Percentiles rank a stretch among this genome's conserved stretches.
These are phyloP conservation scores for Orthosia incerta DNA, from an alignment of 2,888 invertebrate genomes.

Conservation along the genomic window DNA sequence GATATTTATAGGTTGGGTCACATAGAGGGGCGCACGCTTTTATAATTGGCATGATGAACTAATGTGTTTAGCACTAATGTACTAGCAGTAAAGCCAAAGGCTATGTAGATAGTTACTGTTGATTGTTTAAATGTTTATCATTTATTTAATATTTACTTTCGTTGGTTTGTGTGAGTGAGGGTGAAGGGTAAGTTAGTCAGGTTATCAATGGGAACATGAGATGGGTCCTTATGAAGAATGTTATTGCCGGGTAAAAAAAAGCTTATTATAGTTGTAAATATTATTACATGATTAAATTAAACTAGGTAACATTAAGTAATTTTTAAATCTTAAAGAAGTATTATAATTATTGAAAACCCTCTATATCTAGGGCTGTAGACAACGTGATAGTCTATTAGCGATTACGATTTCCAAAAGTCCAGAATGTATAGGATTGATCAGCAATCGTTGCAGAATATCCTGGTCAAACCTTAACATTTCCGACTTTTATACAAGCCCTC, in stretches of 20 bases:
- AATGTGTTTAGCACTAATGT: neutral
- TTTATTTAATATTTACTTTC: constrained; percentile 12
- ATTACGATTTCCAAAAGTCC: neutral
- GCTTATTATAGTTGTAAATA: no score
- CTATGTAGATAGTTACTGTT: constrained; percentile 22
- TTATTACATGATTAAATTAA: no score
- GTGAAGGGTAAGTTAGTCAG: neutral
- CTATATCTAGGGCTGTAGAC: no score
- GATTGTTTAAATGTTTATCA: constrained; percentile 40
- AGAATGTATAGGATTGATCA: no score
- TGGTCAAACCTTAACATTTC: neutral
- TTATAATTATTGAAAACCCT: neutral
- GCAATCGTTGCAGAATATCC: no score
- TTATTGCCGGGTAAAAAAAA: neutral
- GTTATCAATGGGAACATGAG: neutral
- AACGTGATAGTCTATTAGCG: neutral
- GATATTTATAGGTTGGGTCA: no score
- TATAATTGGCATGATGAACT: neutral
- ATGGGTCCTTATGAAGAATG: neutral
- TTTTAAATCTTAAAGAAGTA: neutral
- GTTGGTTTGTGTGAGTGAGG: neutral
- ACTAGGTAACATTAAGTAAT: neutral
- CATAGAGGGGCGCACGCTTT: no score
- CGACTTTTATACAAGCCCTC: neutral
- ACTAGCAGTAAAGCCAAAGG: constrained; percentile 32